A percentile compares a stretch with the other conserved stretches of the same genome.
These are phyloP conservation scores for Poeciliopsis prolifica DNA, from an alignment of 2,113 vertebrate species.

Conservation along the genomic window DNA sequence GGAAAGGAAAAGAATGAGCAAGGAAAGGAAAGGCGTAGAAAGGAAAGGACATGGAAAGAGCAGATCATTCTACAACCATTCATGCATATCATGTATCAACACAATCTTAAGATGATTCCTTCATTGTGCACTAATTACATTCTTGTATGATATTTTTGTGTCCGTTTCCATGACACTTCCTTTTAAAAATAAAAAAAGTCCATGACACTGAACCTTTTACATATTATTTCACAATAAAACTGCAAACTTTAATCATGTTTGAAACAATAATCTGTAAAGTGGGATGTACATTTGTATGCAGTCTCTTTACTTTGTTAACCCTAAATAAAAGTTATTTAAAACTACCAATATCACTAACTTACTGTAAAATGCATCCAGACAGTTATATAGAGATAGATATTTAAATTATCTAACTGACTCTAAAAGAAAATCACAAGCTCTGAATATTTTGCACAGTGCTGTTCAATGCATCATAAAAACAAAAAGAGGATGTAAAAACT, in stretches of 20 bases:
- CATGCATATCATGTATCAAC: constrained; percentile 42
- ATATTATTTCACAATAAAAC: not conserved
- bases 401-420: no score
- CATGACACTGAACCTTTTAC: not conserved
- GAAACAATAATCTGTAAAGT: not conserved
- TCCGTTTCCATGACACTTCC: not conserved
- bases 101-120: constrained; percentile 51
- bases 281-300: not conserved
- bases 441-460: no score
- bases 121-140: constrained; percentile 32
- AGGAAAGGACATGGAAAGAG: constrained; percentile 7
- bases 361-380: no score
- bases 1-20: not conserved
- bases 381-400: no score
- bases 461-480: no score
- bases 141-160: constrained; percentile 7
- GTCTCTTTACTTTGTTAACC: not conserved
- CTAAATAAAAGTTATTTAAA: no score
- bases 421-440: no score
- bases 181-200: not conserved
- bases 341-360: no score
- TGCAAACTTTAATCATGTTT: not conserved
- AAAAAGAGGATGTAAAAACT: no score
- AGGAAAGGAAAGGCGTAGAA: not conserved
- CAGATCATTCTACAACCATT: not conserved